phyloP scores from a whole-genome alignment of 2,888 invertebrate species.

The Chalcosyrphus nemorum region DNA sequence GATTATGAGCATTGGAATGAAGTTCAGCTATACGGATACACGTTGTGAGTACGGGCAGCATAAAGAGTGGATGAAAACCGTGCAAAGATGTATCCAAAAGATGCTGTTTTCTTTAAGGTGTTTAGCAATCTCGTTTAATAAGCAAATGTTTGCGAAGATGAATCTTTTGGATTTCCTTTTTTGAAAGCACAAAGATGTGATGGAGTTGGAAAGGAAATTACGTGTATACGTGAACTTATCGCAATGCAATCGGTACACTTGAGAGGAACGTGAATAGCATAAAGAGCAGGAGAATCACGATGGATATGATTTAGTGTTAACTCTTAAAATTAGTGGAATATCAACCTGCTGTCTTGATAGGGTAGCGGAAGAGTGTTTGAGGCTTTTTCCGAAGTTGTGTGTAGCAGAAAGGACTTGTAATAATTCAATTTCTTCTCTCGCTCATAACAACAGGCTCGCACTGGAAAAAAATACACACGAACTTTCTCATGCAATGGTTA shows the following conservation, averaged over 20 bases:
- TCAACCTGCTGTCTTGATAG: no score
- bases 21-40: conserved; percentile 43
- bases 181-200: conserved; percentile 1
- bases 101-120: conserved; percentile 38
- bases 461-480: no score
- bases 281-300: neutral
- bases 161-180: conserved; percentile 35
- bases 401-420: no score
- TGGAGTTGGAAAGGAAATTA: neutral
- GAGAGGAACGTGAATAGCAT: neutral
- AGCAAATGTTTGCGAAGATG: conserved; percentile 69
- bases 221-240: conserved; percentile 36
- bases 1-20: conserved; percentile 59
- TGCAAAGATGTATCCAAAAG: neutral
- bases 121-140: conserved; percentile 60
- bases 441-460: no score
- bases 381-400: no score
- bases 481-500: no score
- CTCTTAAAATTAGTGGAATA: neutral
- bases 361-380: no score
- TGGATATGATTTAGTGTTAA: neutral
- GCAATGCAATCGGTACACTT: conserved; percentile 60
- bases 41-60: neutral
- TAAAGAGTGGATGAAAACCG: neutral
- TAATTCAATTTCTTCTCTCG: no score